Conservation (phyloP, 2,113 vertebrate species). For the Actenoides hombroni region DNA sequence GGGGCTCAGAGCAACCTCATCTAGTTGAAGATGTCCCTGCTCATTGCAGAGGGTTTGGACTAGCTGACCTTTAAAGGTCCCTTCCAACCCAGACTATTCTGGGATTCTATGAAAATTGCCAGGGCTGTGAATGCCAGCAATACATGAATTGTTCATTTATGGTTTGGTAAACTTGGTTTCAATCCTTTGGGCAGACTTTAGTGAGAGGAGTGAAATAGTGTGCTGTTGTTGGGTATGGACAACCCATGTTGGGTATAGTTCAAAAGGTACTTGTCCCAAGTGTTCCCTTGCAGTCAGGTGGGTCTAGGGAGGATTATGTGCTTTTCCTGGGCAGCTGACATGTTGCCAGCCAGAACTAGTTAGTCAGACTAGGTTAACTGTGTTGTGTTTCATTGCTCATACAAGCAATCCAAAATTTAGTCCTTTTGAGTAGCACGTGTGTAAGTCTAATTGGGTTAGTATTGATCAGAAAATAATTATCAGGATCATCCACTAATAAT, state of each 20-base stretch:
- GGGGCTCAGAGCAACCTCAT: not conserved
- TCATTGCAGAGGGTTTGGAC: not conserved
- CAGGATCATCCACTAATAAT: not conserved
- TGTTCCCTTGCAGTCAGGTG: not conserved
- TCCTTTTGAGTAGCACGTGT: not conserved
- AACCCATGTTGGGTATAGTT: not conserved
- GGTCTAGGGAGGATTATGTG: not conserved
- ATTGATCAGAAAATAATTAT: not conserved
- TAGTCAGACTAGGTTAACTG: not conserved
- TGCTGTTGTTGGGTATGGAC: not conserved
- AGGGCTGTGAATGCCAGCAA: not conserved
- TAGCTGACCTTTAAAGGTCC: not conserved
- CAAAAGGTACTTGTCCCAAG: not conserved
- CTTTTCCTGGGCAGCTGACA: not conserved
- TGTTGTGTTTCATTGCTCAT: not conserved
- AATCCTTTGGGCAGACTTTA: not conserved
- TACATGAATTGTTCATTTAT: not conserved
- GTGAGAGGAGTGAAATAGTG: not conserved
- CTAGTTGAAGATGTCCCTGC: not conserved
- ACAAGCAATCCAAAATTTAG: not conserved
- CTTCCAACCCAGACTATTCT: not conserved
- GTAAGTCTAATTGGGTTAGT: not conserved
- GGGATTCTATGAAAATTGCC: not conserved
- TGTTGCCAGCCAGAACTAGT: fast-evolving
- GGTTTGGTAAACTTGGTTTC: not conserved